Evolutionary conservation across 2,888 invertebrate genomes (phyloP).

Genomic region (Epinotia demarniana): DNA sequence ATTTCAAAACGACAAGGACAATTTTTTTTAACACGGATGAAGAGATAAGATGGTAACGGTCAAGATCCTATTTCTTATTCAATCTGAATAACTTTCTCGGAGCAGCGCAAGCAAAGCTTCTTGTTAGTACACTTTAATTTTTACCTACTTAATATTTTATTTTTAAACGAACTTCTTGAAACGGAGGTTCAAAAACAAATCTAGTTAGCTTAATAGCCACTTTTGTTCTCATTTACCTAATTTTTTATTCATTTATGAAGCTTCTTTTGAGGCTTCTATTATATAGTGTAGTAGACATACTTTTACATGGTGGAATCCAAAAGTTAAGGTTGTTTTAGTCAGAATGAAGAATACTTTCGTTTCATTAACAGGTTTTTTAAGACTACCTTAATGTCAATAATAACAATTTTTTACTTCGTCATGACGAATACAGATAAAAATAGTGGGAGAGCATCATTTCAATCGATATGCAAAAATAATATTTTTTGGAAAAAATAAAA

Average conservation of each 20-base stretch:
- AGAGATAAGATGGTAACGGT: not conserved
- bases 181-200: constrained; percentile 30
- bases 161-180: constrained; percentile 10
- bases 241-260: constrained; percentile 18
- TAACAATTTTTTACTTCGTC: no score
- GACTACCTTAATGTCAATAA: no score
- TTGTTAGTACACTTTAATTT: constrained; percentile 41
- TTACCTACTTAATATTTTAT: constrained; percentile 38
- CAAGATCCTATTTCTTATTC: constrained; percentile 48
- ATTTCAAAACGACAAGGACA: not conserved
- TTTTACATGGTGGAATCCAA: not conserved
- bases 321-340: not conserved
- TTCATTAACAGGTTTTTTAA: no score
- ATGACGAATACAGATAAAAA: no score
- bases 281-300: no score
- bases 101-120: constrained; percentile 52
- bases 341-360: not conserved
- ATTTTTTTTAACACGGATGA: not conserved
- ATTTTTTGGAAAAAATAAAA: no score
- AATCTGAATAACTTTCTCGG: constrained; percentile 55
- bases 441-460: no score
- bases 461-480: no score
- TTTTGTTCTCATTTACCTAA: constrained; percentile 22
- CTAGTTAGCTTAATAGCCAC: constrained; percentile 22
- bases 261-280: not conserved